Evolutionary conservation across 2,797 vertebrate species (phyloP).

Genomic region (Forpus xanthops): DNA sequence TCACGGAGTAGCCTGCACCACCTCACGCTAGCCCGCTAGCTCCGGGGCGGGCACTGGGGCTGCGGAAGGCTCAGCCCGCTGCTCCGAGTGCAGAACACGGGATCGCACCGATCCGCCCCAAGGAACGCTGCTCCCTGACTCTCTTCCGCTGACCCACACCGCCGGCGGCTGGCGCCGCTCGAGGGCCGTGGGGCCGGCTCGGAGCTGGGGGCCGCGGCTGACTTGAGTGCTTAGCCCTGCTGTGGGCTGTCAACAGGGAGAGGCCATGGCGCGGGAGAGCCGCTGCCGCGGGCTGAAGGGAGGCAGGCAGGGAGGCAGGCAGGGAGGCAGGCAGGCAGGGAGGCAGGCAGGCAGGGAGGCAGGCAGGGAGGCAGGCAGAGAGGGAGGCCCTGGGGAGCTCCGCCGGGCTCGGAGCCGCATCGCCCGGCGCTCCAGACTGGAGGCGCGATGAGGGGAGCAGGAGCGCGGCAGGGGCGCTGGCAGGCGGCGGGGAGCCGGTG

Average conservation of each 20-base stretch:
- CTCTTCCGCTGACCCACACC: neutral
- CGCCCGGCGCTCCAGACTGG: neutral
- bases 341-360: no score
- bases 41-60: neutral
- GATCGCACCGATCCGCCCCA: neutral
- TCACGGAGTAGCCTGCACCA: neutral
- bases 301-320: no score
- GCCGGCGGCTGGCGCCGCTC: neutral
- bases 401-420: neutral
- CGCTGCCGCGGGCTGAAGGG: neutral
- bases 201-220: neutral
- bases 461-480: no score
- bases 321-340: no score
- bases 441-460: rapidly evolving
- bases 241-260: no score
- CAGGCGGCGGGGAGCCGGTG: no score
- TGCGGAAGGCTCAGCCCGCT: neutral
- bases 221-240: neutral
- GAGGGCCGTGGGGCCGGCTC: neutral
- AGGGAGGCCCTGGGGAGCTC: no score
- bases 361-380: no score
- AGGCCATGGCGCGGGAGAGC: neutral
- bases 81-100: neutral
- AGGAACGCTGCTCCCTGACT: neutral
- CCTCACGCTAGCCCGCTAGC: neutral